phyloP scores from a whole-genome alignment of 2,113 vertebrate species.

The Daboia siamensis region DNA sequence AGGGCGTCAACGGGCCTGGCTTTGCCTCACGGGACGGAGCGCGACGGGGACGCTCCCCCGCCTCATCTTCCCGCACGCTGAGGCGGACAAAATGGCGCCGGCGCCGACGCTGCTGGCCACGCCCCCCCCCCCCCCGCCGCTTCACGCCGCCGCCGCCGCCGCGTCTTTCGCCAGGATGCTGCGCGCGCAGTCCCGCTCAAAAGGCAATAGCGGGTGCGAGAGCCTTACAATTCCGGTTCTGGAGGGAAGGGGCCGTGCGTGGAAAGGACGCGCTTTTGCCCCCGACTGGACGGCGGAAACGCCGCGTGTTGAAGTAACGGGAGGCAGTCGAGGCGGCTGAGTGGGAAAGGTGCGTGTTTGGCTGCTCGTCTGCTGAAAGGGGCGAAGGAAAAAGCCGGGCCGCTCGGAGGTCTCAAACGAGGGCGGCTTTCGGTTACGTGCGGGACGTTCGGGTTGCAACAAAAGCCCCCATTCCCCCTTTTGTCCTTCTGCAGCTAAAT shows the following conservation, averaged over 20 bases:
- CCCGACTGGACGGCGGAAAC: too few species aligned
- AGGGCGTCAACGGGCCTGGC: too few species aligned
- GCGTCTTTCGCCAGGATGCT: too few species aligned
- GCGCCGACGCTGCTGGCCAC: neutral
- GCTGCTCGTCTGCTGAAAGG: neutral
- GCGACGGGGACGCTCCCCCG: too few species aligned
- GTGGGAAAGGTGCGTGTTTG: too few species aligned
- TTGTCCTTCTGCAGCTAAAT: neutral
- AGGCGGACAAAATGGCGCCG: conserved; percentile 7
- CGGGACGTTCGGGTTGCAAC: neutral
- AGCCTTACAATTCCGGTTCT: too few species aligned
- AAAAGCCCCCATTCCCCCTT: neutral
- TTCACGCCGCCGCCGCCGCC: too few species aligned
- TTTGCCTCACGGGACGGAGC: neutral
- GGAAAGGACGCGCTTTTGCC: too few species aligned
- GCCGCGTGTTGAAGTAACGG: too few species aligned
- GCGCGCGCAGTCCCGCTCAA: neutral
- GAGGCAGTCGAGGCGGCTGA: neutral
- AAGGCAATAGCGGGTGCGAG: too few species aligned
- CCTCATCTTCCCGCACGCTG: neutral
- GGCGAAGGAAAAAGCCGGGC: neutral
- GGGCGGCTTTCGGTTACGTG: neutral
- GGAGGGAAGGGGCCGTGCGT: too few species aligned
- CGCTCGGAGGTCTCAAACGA: neutral
- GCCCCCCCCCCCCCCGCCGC: neutral